These are phyloP conservation scores for Itoplectis maculator DNA, from an alignment of 2,888 invertebrate genomes.

Conservation along the genomic window DNA sequence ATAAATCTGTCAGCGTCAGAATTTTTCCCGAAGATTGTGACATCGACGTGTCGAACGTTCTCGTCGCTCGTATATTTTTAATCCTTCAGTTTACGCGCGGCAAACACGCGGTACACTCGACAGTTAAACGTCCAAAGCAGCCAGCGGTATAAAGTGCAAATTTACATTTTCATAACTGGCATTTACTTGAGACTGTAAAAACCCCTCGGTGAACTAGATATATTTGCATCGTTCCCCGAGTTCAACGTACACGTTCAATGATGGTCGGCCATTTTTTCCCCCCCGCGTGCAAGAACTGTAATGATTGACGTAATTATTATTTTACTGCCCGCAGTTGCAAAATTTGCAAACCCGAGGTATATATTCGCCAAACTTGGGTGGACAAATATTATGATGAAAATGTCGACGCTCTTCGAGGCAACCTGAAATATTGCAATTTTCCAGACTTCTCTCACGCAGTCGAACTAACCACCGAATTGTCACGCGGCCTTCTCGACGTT, in stretches of 20 bases:
- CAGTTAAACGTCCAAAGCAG: not conserved
- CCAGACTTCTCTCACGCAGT: not conserved
- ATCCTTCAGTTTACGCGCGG: not conserved
- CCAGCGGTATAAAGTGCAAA: not conserved
- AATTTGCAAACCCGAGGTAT: too few relatives aligned
- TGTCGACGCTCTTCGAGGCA: not conserved
- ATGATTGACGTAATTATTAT: too few relatives aligned
- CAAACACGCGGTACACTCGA: not conserved
- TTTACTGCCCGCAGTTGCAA: too few relatives aligned
- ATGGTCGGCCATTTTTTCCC: not conserved
- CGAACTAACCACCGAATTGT: not conserved
- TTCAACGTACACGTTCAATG: not conserved
- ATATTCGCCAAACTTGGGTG: not conserved
- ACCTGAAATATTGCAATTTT: not conserved
- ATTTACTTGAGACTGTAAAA: conserved; percentile 1
- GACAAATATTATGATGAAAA: not conserved
- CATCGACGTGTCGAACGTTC: too few relatives aligned
- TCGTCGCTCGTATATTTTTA: not conserved
- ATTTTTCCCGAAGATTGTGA: too few relatives aligned
- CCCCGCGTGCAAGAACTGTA: too few relatives aligned
- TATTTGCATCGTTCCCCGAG: not conserved
- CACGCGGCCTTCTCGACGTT: not conserved
- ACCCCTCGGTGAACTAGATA: not conserved
- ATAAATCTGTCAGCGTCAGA: not conserved
- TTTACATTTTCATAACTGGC: not conserved